These are phyloP conservation scores for Chaitophorus viminalis DNA, from an alignment of 2,888 invertebrate species.

Conservation along the genomic window DNA sequence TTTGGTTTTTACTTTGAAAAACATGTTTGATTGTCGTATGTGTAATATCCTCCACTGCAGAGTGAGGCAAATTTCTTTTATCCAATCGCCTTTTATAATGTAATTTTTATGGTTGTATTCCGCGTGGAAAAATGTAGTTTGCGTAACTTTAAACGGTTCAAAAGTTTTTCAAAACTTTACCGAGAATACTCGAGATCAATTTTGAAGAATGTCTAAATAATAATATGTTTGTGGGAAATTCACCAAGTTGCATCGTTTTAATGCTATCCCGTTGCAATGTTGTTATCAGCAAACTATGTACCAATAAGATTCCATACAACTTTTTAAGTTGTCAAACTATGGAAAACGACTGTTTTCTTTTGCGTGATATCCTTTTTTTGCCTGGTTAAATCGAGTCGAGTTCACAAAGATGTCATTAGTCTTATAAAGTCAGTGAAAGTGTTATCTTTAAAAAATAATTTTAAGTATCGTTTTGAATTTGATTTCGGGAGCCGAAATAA, in stretches of 20 bases:
- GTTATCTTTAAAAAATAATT: background rate
- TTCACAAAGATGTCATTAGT: background rate
- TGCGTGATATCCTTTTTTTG: background rate
- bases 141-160: slow-evolving; percentile 8
- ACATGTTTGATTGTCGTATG: background rate
- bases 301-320: background rate
- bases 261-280: background rate
- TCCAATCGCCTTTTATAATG: background rate
- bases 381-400: background rate
- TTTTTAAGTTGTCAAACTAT: background rate
- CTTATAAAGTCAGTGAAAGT: background rate
- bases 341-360: background rate
- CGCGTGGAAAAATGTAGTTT: background rate
- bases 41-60: background rate
- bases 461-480: background rate
- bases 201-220: slow-evolving; percentile 35
- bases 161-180: slow-evolving; percentile 7
- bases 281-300: background rate
- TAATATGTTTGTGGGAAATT: background rate
- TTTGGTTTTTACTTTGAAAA: background rate
- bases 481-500: too few species aligned
- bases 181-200: background rate
- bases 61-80: background rate
- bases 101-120: background rate
- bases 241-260: background rate